A percentile compares a stretch with the other conserved stretches of the same genome.
These are phyloP conservation scores for Avahi laniger DNA, from an alignment of 2,797 vertebrate species.

Conservation along the genomic window DNA sequence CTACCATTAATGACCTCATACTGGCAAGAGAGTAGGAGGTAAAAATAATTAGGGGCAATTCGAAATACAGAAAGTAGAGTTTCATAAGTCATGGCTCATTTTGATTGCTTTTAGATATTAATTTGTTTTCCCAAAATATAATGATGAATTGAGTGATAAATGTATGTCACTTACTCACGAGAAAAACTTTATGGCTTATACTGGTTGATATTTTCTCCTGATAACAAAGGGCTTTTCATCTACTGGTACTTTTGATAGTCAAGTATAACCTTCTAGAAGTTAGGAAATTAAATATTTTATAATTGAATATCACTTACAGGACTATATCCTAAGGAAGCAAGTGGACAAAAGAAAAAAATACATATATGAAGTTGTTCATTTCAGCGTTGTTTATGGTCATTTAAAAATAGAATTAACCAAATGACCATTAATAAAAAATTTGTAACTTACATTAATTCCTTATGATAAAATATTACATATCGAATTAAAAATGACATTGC, in stretches of 20 bases:
- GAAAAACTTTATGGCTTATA: neutral
- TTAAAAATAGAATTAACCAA: neutral
- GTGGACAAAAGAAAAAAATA: neutral
- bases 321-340: neutral
- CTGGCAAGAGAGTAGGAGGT: neutral
- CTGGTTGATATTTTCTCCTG: neutral
- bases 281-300: neutral
- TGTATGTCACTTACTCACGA: neutral
- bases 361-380: neutral
- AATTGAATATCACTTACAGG: neutral
- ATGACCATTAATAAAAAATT: neutral
- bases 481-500: neutral
- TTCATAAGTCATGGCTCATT: neutral
- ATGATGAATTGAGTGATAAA: neutral
- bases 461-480: neutral
- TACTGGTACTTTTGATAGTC: neutral
- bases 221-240: neutral
- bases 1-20: neutral
- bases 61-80: neutral
- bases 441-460: neutral
- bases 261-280: neutral
- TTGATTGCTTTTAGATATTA: constrained; percentile 8
- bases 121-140: neutral
- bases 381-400: neutral
- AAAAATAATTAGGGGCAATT: neutral